Base-by-base conservation (phyloP, 2,888 invertebrate species). In the Colostygia pectinataria region DNA sequence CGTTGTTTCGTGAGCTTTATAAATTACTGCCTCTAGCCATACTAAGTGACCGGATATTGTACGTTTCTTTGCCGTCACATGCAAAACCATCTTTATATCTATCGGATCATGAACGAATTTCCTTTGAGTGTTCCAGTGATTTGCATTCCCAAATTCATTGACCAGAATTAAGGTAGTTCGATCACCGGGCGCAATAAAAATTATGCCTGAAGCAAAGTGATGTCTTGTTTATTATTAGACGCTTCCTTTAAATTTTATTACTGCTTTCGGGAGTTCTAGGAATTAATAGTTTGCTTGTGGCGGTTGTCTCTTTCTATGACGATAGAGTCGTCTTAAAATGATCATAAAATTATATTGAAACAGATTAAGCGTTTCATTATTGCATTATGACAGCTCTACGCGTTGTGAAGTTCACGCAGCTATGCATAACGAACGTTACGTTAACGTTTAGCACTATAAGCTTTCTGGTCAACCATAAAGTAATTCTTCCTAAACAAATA, bases 61-160 rank as follows among this genome's bases (percentile, higher is more conserved):
- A 74, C 78, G 60, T 20, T 20, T n/a, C 42, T 44, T 27, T 4
- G 8, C 5, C 10, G 2, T 20, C 31, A 20, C 29, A 28, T n/a
- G 32, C 9, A 68, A 49, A 48, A 53, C 33, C 28, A 56, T 63
- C 55, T 66, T 48, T 63, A 48, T 10, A n/a, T 1, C 7, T 9
- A 51, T 12, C 0, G 1, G 0, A 0, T 32, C 69, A 71, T 48
- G 57, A 62, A 63, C 38, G 2, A 63, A 25, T 52, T 61, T 76
- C 10, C 42, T 32, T 43, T 56, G 56, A 1, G 9, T 0, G 0
- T 1, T 7, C 2, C 27, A 27, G 56, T 70, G 71, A 81, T 87
- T 86, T 83, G 81, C 83, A 87, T 89, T 79, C 74, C 71, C 77
- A 77, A 82, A 84, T 81, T 80, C 87, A 86, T 81, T 86, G 83